Base-by-base conservation (phyloP, 2,888 invertebrate species). In the Euphydryas editha region DNA sequence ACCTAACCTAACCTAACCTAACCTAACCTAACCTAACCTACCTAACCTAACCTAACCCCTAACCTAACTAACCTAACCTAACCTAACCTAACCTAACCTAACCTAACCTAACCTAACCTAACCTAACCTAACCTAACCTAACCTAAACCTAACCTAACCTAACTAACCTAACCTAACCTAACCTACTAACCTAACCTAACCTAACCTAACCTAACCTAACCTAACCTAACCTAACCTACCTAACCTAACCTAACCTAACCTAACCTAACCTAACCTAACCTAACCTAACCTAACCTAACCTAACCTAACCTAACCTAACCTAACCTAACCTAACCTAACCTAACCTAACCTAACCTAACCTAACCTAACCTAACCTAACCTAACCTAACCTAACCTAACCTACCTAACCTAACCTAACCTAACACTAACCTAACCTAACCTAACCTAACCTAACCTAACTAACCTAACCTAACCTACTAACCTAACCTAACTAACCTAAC, bases 291-390 rank as follows among this genome's bases (percentile, higher is more conserved):
- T 13, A 39, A 36, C 36, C 36, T 36, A 36, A 36, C 36, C 36
- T 61, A 61, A 65, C 65, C 65, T 64, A 69, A 69, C 66, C 69
- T 67, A 69, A 69, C 65, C 65, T 60, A 65, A 65, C 65, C 68
- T 65, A 68, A 68, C 68, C 68, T 62, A 68, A 68, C 68, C 68
- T 62, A 68, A 68, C 68, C 68, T 65, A 68, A 68, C 68, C 68
- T 65, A 68, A 68, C 68, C 68, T 65, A 68, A 68, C 68, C 68
- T 62, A 68, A 68, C 68, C 68, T 65, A 68, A 68, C 68, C 68
- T 65, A 68, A 68, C 68, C 68, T 65, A 68, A 68, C 68, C 68
- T 65, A 68, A 68, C 65, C 68, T 62, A 65, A 68, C 68, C 68
- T 65, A 65, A 65, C 65, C 65, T 65, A 68, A 68, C 68, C 68